These are phyloP conservation scores for Thamnaconus septentrionalis DNA, from an alignment of 2,113 vertebrate genomes.

Conservation along the genomic window DNA sequence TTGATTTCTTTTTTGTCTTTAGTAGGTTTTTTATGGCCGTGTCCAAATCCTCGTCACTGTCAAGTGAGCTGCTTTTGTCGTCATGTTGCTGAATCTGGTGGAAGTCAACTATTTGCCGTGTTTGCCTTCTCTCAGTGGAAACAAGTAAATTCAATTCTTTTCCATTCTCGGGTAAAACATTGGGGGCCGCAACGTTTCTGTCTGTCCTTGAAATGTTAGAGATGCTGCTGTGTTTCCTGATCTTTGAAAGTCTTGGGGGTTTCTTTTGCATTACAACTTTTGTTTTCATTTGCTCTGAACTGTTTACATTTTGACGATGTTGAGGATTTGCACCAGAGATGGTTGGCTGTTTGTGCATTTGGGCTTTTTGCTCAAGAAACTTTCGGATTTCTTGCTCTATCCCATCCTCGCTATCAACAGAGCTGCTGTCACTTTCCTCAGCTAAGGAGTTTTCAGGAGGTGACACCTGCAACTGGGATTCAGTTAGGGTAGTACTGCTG, in stretches of 20 bases:
- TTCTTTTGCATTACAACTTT: slow-evolving; percentile 52
- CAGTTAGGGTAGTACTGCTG: slow-evolving; percentile 22
- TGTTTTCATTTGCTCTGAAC: slow-evolving; percentile 39
- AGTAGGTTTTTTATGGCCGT: slow-evolving; percentile 91
- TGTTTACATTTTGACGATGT: slow-evolving; percentile 4
- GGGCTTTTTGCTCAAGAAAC: slow-evolving; percentile 90
- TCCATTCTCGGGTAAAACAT: slow-evolving; percentile 27
- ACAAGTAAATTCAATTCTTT: slow-evolving; percentile 23
- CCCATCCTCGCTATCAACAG: slow-evolving; percentile 91
- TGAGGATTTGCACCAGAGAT: slow-evolving; percentile 15
- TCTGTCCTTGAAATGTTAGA: slow-evolving; percentile 16
- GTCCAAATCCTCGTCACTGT: slow-evolving; percentile 95
- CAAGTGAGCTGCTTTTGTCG: slow-evolving; percentile 94
- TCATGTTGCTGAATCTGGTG: slow-evolving; percentile 63
- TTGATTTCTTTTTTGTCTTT: slow-evolving; percentile 86
- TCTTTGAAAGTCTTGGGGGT: slow-evolving; percentile 59
- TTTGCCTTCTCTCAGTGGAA: slow-evolving; percentile 21
- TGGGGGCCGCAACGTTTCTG: slow-evolving; percentile 23
- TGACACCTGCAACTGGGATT: slow-evolving; percentile 38
- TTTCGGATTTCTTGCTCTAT: slow-evolving; percentile 93
- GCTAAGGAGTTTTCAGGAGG: slow-evolving; percentile 34
- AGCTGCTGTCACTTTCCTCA: slow-evolving; percentile 80
- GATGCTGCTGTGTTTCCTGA: slow-evolving; percentile 70
- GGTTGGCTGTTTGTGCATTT: slow-evolving; percentile 72
- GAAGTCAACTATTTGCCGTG: slow-evolving; percentile 4